phyloP scores from a whole-genome alignment of 1,140 invertebrate species.

The Euwallacea fornicatus region DNA sequence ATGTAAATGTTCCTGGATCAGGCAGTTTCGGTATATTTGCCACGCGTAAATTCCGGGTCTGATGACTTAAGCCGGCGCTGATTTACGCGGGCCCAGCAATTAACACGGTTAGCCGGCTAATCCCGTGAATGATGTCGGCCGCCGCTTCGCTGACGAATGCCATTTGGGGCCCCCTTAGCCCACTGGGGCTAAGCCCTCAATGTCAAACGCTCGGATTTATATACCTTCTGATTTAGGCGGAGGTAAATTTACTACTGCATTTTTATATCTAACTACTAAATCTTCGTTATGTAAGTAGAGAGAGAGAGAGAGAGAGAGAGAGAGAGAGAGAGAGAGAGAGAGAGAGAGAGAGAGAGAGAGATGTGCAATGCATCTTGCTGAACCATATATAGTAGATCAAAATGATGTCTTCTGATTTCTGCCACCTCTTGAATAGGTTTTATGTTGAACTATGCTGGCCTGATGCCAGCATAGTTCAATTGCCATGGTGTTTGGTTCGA shows the following conservation, averaged over 20 bases:
- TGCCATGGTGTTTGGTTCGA: no score
- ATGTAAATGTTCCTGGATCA: constrained; percentile 32
- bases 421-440: no score
- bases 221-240: constrained; percentile 9
- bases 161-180: constrained; percentile 36
- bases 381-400: no score
- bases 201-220: constrained; percentile 33
- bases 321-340: no score
- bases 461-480: no score
- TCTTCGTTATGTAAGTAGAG: no score
- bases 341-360: no score
- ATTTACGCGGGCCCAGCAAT: constrained; percentile 54
- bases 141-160: constrained; percentile 45
- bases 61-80: constrained; percentile 54
- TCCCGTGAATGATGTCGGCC: constrained; percentile 54
- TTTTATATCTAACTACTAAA: no score
- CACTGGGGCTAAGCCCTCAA: constrained; percentile 28
- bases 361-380: no score
- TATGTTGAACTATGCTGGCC: no score
- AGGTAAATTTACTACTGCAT: constrained; percentile 23
- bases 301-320: no score
- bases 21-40: constrained; percentile 36
- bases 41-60: constrained; percentile 50
- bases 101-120: constrained; percentile 55
- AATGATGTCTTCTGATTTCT: no score